Conservation (phyloP, 1,140 invertebrate species). For the Halyomorpha halys region DNA sequence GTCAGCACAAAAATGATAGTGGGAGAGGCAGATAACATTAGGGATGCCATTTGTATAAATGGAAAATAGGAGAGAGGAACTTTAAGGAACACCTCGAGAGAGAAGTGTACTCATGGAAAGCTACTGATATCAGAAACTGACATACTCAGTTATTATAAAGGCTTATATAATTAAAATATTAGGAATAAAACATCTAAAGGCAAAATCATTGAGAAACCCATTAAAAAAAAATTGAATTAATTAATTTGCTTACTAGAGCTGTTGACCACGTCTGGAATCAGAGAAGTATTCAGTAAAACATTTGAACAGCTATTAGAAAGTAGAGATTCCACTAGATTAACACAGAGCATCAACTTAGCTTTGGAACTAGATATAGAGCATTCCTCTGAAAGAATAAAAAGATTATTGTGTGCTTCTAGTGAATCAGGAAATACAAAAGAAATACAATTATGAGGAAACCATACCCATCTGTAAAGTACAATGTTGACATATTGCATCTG, state of each 20-base stretch:
- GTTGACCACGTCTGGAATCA: background rate
- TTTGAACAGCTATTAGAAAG: slow-evolving; percentile 11
- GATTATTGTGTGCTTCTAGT: background rate
- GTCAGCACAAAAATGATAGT: too few relatives aligned
- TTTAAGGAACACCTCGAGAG: too few relatives aligned
- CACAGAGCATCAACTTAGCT: slow-evolving; percentile 42
- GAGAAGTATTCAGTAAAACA: background rate
- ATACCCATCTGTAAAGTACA: slow-evolving; percentile 20
- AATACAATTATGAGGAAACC: background rate
- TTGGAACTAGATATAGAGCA: slow-evolving; percentile 46
- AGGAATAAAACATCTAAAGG: too few relatives aligned
- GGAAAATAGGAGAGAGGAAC: too few relatives aligned
- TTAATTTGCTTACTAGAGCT: background rate
- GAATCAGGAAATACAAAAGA: background rate
- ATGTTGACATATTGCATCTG: slow-evolving; percentile 10
- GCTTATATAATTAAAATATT: too few relatives aligned
- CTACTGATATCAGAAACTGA: too few relatives aligned
- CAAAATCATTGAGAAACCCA: too few relatives aligned
- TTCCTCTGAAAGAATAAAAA: slow-evolving; percentile 34
- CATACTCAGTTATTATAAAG: too few relatives aligned
- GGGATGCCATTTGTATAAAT: too few relatives aligned
- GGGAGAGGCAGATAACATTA: too few relatives aligned
- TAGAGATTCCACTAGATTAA: slow-evolving; percentile 36
- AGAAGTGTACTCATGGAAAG: too few relatives aligned
- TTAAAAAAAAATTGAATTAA: background rate